A percentile compares a stretch with the other conserved stretches of the same genome.
Conservation (phyloP, 2,888 invertebrate species). For the Amitus sp. region DNA sequence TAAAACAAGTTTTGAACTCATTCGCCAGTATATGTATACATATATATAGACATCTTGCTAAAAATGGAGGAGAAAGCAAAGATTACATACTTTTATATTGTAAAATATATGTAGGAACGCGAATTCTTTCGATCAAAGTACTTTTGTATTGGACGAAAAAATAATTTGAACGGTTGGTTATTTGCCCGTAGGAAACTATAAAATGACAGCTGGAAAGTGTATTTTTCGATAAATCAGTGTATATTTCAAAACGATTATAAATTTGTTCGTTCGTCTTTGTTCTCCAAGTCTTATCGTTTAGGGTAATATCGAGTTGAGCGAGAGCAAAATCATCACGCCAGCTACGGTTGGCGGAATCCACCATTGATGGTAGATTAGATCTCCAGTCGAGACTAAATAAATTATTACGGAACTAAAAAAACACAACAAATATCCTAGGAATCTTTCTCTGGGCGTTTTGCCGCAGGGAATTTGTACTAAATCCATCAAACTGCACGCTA, state of each 20-base stretch:
- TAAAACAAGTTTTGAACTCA: too few species aligned
- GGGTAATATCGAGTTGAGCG: constrained; percentile 45
- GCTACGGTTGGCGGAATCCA: constrained; percentile 55
- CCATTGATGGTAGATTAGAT: constrained; percentile 56
- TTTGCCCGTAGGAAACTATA: not conserved
- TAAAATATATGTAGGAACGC: not conserved
- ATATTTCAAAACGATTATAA: not conserved
- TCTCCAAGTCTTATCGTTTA: constrained; percentile 10
- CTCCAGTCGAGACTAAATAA: constrained; percentile 46
- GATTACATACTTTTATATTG: constrained; percentile 3
- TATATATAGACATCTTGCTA: constrained; percentile 22
- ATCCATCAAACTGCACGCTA: constrained; percentile 51
- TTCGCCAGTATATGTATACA: constrained; percentile 14
- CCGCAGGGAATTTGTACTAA: constrained; percentile 49
- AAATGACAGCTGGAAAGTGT: constrained; percentile 3
- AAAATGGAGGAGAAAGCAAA: not conserved
- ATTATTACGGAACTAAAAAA: constrained; percentile 54
- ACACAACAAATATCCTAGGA: constrained; percentile 50
- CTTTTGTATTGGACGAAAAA: constrained; percentile 9
- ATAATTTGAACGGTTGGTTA: not conserved
- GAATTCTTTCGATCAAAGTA: not conserved
- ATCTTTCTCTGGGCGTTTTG: constrained; percentile 39
- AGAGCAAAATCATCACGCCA: constrained; percentile 40
- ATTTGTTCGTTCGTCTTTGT: not conserved
- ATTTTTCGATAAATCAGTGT: constrained; percentile 10